A percentile compares a stretch with the other conserved stretches of the same genome.
Conservation (phyloP, 2,113 vertebrate genomes). For the Brienomyrus longianalis region DNA sequence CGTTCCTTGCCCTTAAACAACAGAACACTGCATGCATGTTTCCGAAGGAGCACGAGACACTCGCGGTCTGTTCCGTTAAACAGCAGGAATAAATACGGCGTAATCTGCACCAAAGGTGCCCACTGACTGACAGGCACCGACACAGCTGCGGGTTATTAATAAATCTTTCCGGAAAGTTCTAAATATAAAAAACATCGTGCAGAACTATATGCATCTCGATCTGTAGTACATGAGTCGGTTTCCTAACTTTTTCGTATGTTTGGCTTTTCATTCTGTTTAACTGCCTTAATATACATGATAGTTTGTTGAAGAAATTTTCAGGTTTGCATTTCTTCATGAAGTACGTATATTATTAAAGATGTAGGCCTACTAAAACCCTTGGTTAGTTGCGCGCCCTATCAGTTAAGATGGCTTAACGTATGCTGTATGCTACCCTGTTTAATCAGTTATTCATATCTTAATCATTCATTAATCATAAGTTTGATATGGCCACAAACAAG, state of each 20-base stretch:
- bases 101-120: not conserved
- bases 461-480: not conserved
- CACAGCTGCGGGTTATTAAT: not conserved
- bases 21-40: too few relatives aligned
- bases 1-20: not conserved
- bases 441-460: not conserved
- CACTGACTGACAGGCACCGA: not conserved
- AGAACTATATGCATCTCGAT: not conserved
- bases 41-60: not conserved
- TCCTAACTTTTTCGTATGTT: not conserved
- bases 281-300: not conserved
- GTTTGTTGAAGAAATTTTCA: not conserved
- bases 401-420: not conserved
- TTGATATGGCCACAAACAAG: not conserved
- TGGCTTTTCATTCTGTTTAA: not conserved
- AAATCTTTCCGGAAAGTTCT: not conserved
- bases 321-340: not conserved
- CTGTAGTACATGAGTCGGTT: not conserved
- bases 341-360: not conserved
- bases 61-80: not conserved
- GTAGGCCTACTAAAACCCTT: not conserved
- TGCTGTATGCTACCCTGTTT: not conserved
- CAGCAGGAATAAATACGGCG: not conserved
- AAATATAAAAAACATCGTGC: not conserved
- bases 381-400: not conserved